These are phyloP conservation scores for Todiramphus chloris DNA, from an alignment of 2,113 vertebrate species.

Conservation along the genomic window DNA sequence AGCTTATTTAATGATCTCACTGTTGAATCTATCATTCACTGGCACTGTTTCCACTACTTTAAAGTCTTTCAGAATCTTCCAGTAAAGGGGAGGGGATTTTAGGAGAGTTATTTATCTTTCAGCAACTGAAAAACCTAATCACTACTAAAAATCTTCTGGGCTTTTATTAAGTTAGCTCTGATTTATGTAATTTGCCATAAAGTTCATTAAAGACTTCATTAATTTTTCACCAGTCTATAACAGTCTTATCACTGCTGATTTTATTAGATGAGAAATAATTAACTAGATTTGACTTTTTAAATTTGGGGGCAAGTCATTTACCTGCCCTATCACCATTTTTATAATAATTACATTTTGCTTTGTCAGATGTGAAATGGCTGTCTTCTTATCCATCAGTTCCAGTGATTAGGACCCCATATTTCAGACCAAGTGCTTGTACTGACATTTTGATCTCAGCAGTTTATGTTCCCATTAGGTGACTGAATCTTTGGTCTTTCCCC, in stretches of 20 bases:
- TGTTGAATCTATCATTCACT: background rate
- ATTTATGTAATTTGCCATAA: slow-evolving; percentile 68
- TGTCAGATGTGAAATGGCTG: slow-evolving; percentile 46
- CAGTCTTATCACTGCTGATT: slow-evolving; percentile 59
- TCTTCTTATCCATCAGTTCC: slow-evolving; percentile 35
- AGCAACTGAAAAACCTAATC: slow-evolving; percentile 60
- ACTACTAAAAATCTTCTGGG: slow-evolving; percentile 51
- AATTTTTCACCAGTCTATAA: slow-evolving; percentile 74
- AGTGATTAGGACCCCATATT: slow-evolving; percentile 51
- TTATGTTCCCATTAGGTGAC: slow-evolving; percentile 31
- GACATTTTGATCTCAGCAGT: slow-evolving; percentile 46
- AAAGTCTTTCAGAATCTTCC: slow-evolving; percentile 10
- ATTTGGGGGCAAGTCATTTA: slow-evolving; percentile 66
- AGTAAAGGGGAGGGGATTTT: background rate
- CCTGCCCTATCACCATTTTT: slow-evolving; percentile 66
- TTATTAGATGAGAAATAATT: slow-evolving; percentile 75
- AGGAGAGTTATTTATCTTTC: slow-evolving; percentile 22
- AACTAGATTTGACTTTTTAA: slow-evolving; percentile 70
- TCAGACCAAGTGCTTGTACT: slow-evolving; percentile 27
- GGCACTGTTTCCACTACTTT: background rate
- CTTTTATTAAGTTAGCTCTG: slow-evolving; percentile 65
- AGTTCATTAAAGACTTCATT: slow-evolving; percentile 74
- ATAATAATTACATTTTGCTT: slow-evolving; percentile 70
- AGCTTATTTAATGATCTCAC: background rate
- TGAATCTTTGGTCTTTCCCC: background rate